Evolutionary conservation across 2,797 vertebrate genomes (phyloP), one percentile per base, ranked within the genome.

Genomic region (Kryptolebias ocellatus): DNA sequence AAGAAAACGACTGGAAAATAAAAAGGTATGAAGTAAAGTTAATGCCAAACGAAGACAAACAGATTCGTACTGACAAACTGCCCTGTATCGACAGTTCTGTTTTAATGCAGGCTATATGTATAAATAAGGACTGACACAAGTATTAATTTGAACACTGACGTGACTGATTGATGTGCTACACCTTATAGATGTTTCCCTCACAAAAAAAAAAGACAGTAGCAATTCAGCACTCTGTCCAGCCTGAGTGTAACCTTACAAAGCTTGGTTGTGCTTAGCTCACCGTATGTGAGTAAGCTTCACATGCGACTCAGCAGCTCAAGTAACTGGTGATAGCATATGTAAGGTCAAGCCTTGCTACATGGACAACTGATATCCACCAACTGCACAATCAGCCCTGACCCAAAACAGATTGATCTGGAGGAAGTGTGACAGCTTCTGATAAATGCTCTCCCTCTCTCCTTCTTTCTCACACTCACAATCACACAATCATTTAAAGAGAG

Each of bases 1-100:
- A 94, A 42, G 96, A 91, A 60, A 94, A 94, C 34, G 39, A 90
- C 97, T 99, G 85, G 49, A 91, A 85, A 78, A 60, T 1, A 64
- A 60, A 5, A 50, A 64, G n/a, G 9, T 15, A 10, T 10, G 14
- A 1, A 37, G n/a, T 37, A 49, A 52, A 55, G 17, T 58, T 17
- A 76, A 28, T 4, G 28, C 28, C 50, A 64, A 31, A 56, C 12
- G 27, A 8, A 39, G 2, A 64, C 5, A 60, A 15, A 17, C 47
- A 29, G 18, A 17, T 14, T 16, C 9, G 24, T 34, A 20, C 12
- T 46, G 29, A 14, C 17, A 60, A 17, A 14, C 18, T 50, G 20
- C 2, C 18, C 18, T 20, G 49, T 24, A 20, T n/a, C 18, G 24
- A 11, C 18, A 11, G 49, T 20, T 24, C 49, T 24, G 11, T 39